Conservation (phyloP, 1,140 invertebrate genomes). For the Phortica variegata region DNA sequence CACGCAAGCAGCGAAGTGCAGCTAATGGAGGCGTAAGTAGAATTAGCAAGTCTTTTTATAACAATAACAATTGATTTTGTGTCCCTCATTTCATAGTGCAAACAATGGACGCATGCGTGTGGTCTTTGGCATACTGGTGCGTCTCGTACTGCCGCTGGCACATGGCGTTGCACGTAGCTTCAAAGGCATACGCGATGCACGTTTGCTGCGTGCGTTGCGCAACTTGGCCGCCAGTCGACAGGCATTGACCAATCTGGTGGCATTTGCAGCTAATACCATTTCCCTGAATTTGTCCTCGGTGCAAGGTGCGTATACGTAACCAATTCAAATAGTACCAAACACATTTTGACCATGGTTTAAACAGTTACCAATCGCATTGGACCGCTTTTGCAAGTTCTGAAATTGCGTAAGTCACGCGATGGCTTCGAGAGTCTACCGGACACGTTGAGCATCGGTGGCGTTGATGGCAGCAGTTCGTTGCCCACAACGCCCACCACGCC, state of each 20-base stretch:
- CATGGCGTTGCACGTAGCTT: constrained; percentile 47
- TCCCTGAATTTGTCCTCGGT: constrained; percentile 59
- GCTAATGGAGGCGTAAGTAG: constrained; percentile 35
- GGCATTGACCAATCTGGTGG: constrained; percentile 57
- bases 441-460: constrained; percentile 10
- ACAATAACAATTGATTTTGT: not conserved
- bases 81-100: constrained; percentile 21
- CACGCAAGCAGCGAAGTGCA: constrained; percentile 25
- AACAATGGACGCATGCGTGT: constrained; percentile 47
- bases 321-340: not conserved
- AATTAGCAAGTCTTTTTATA: not conserved
- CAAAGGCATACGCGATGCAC: constrained; percentile 46
- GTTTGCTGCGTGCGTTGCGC: constrained; percentile 35
- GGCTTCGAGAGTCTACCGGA: constrained; percentile 48
- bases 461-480: not conserved
- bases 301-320: constrained; percentile 45
- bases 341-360: not conserved
- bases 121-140: constrained; percentile 46
- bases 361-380: constrained; percentile 53
- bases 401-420: constrained; percentile 46
- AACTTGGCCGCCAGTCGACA: constrained; percentile 50
- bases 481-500: constrained; percentile 23
- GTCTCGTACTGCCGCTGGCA: constrained; percentile 44
- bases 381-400: constrained; percentile 47
- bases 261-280: constrained; percentile 59